Base-by-base conservation (phyloP, 2,113 vertebrate genomes). In the Nothoprocta perdicaria region DNA sequence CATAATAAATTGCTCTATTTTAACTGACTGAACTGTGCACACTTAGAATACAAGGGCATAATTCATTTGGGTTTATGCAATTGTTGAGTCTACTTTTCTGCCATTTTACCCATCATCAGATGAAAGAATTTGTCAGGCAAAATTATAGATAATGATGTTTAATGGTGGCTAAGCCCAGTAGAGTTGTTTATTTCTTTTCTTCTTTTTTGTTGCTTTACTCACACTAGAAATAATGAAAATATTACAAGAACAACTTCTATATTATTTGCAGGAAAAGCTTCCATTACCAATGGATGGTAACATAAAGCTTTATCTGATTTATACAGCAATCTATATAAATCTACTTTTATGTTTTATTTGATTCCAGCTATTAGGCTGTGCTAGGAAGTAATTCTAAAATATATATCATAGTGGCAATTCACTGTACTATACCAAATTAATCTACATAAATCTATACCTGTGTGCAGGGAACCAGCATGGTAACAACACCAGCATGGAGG, bases 261-360 rank as follows among this genome's bases (percentile, higher is more conserved):
- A 80, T 88, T 96, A 95, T 95, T 97, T 96, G 92, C 77, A 94
- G 95, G 93, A 96, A 96, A 96, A 87, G 81, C 75, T 45, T 96
- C 89, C 90, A 96, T 83, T 95, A 95, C 87, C 84, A 95, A 84
- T 79, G 61, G 73, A 81, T 96, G 93, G 90, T 95, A 97, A 96
- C 75, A 96, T 86, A 97, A 97, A 97, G 93, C 94, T 97, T 98
- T 96, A 97, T 97, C 95, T 97, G 94, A 96, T 97, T 97, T 97
- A 97, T 94, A 94, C 94, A 97, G 94, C 95, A 96, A 98, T 97
- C 95, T 97, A 95, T 96, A 90, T 97, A 97, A 97, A 97, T 95
- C 95, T 94, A 95, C 90, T 97, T 97, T 97, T 97, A 96, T 96
- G 94, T 97, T 97, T 97, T 96, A 98, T 96, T 98, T 98, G 95